These are phyloP conservation scores for Pogonomyrmex barbatus DNA, from an alignment of 1,140 invertebrate genomes.

Conservation along the genomic window DNA sequence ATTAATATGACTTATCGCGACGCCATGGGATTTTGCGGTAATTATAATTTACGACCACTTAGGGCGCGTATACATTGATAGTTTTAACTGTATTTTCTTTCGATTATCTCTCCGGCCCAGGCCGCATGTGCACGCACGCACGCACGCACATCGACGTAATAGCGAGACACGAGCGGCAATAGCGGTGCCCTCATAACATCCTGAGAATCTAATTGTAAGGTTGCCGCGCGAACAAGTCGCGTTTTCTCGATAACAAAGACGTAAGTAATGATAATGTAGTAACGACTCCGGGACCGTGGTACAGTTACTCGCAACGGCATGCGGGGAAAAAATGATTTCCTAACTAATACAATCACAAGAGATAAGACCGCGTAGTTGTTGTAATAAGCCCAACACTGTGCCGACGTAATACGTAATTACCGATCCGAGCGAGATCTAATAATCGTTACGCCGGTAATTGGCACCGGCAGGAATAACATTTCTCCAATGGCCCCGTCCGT, in stretches of 20 bases:
- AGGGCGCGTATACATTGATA: conserved; percentile 31
- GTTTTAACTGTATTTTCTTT: conserved; percentile 49
- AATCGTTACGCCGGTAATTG: conserved; percentile 65
- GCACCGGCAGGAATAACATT: conserved; percentile 38
- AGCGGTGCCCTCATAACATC: conserved; percentile 66
- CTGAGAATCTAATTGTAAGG: conserved; percentile 74
- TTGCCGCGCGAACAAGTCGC: conserved; percentile 64
- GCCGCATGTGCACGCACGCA: neutral
- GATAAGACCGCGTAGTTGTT: conserved; percentile 44
- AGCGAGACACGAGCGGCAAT: conserved; percentile 37
- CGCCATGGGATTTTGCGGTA: conserved; percentile 22
- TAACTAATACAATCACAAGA: conserved; percentile 70
- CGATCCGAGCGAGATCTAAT: conserved; percentile 59
- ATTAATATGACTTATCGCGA: conserved; percentile 44
- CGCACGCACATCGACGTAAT: conserved; percentile 10
- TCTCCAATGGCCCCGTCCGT: conserved; percentile 3
- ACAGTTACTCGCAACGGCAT: conserved; percentile 64
- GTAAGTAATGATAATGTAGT: conserved; percentile 71
- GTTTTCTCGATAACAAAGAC: conserved; percentile 75
- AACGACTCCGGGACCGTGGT: conserved; percentile 44
- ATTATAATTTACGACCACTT: conserved; percentile 49
- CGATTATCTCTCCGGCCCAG: conserved; percentile 28
- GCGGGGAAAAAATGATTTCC: conserved; percentile 58
- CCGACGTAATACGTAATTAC: conserved; percentile 61
- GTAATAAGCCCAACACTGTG: conserved; percentile 49